Evolutionary conservation across 2,797 vertebrate species (phyloP).

Genomic region (Champsocephalus gunnari): DNA sequence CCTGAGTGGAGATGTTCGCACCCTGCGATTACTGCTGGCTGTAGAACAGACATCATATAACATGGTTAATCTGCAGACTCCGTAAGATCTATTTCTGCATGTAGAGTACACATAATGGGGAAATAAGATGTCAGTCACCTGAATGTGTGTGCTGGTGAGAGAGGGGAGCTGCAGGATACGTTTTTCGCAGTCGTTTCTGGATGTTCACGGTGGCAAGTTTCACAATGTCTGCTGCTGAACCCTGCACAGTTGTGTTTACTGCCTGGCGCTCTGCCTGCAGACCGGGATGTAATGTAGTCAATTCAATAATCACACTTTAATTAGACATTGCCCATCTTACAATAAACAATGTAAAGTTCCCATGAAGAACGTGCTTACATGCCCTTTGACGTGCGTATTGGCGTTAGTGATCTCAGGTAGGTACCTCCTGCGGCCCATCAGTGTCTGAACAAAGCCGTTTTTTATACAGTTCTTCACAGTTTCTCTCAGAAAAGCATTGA

Average conservation of each 20-base stretch:
- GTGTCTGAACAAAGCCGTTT: constrained; percentile 93
- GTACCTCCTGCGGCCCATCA: constrained; percentile 93
- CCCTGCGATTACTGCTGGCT: constrained; percentile 58
- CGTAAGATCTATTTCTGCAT: background rate
- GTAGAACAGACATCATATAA: constrained; percentile 29
- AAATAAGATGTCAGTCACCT: constrained; percentile 54
- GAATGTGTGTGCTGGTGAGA: constrained; percentile 88
- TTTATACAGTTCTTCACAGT: constrained; percentile 91
- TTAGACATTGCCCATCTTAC: background rate
- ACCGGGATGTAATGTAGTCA: background rate
- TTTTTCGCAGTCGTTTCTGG: constrained; percentile 86
- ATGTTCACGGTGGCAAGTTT: constrained; percentile 96
- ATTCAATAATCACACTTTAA: background rate
- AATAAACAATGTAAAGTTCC: background rate
- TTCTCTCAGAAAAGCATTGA: constrained; percentile 91
- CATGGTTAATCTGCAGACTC: background rate
- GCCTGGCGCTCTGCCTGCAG: constrained; percentile 95
- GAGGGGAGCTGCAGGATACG: constrained; percentile 79
- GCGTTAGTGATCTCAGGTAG: constrained; percentile 92
- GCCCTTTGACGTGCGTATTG: constrained; percentile 90
- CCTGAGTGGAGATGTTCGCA: constrained; percentile 64
- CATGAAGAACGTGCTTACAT: constrained; percentile 80
- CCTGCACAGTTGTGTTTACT: constrained; percentile 96
- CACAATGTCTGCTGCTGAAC: constrained; percentile 97
- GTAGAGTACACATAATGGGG: background rate